Base-by-base conservation (phyloP, 2,113 vertebrate genomes). In the Notiomystis cincta region DNA sequence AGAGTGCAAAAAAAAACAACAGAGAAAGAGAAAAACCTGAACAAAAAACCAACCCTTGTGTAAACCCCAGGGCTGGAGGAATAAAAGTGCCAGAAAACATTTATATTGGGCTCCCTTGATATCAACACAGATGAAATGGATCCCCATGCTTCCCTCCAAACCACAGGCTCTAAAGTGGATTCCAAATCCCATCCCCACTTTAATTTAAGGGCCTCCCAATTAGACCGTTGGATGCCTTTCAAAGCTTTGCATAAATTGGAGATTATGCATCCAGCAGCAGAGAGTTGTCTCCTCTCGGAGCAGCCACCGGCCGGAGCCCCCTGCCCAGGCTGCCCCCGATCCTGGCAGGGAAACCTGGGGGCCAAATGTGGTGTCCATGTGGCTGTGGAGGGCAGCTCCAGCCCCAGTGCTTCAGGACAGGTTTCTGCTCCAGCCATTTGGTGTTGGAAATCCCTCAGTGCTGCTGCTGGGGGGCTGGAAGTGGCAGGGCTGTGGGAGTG, bases 191-290 rank as follows among this genome's bases (percentile, higher is more conserved):
- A 86, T 88, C 92, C 82, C 92, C 79, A 70, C 93, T 95, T 95
- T 96, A 93, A 95, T 93, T 95, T 93, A 95, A 93, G 87, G 82
- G 95, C 95, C 91, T 96, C 91, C 87, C 93, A 95, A 91, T 96
- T 96, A 96, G 95, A 93, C 38, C 1, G 0, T 70, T 95, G 95
- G 95, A 96, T 89, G 77, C 73, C 84, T 95, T 96, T 97, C 96
- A 97, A 93, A 97, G 91, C 90, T 92, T 38, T 80, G 87, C 58
- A 80, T 88, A 62, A 93, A 94, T 69, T 80, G 93, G 95, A 93
- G 93, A 86, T 91, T 60, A 58, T 62, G 82, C 76, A 85, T 86
- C 82, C 89, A 71, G 57, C 76, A 92, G 96, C 75, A 93, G 85
- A 93, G 89, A 53, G 54, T 81, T 72, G 60, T 79, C 71, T 82